Evolutionary conservation across 2,113 vertebrate genomes (phyloP).

Genomic region (Orientallactaga bullata): DNA sequence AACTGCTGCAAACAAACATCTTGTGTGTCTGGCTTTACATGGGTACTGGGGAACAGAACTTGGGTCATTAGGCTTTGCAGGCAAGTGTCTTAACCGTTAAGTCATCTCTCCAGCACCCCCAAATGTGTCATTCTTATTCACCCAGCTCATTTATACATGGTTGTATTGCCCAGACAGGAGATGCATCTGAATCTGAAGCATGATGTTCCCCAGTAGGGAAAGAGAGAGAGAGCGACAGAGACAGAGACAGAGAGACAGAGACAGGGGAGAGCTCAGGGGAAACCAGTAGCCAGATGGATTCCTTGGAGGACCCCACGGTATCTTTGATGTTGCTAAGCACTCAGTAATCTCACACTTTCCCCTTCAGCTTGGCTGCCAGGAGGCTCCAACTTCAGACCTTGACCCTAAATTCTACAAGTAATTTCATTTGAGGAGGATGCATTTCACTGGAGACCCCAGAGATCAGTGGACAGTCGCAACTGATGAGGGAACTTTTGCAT

Average conservation of each 20-base stretch:
- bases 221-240: too few species aligned
- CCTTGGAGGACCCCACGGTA: neutral
- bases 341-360: neutral
- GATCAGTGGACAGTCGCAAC: neutral
- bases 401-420: neutral
- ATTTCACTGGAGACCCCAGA: neutral
- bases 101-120: too few species aligned
- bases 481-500: neutral
- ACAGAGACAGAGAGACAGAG: too few species aligned
- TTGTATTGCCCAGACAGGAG: neutral
- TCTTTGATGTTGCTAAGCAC: neutral
- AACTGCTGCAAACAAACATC: too few species aligned
- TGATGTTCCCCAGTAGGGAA: neutral
- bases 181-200: neutral
- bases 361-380: neutral
- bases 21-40: too few species aligned
- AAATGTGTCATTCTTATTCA: neutral
- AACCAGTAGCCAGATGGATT: neutral
- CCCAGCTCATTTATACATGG: neutral
- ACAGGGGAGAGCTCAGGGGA: neutral
- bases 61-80: too few species aligned
- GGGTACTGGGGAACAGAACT: too few species aligned
- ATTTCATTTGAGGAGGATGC: neutral
- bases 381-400: constrained; percentile 27
- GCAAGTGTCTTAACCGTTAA: too few species aligned